These are phyloP conservation scores for Lycia hirtaria DNA, from an alignment of 2,888 invertebrate genomes.

Conservation along the genomic window DNA sequence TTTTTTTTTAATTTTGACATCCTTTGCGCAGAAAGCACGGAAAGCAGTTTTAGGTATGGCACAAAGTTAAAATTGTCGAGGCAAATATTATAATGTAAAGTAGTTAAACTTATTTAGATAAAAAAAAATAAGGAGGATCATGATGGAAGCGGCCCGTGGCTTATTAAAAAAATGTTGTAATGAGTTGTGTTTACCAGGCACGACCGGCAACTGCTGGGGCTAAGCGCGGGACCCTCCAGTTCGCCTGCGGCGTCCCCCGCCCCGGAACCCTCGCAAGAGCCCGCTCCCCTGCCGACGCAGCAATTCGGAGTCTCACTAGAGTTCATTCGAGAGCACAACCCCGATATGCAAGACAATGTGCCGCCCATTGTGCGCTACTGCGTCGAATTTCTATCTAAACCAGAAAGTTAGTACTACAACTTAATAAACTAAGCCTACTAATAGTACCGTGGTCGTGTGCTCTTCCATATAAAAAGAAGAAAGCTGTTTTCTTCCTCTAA, in stretches of 20 bases:
- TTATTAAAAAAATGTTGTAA: not conserved
- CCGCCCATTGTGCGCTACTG: conserved; percentile 97
- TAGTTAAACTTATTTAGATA: no score
- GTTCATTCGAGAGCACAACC: conserved; percentile 95
- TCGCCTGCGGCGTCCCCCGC: not conserved
- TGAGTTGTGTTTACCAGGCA: conserved; percentile 82
- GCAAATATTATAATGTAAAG: no score
- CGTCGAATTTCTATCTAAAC: conserved; percentile 94
- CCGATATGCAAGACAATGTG: conserved; percentile 90
- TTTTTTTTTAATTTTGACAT: no score
- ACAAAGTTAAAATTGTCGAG: no score
- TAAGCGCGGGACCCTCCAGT: no score
- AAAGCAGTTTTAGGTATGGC: no score
- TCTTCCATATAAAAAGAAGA: no score
- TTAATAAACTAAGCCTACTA: not conserved
- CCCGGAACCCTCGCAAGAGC: not conserved
- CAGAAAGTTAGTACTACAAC: conserved; percentile 88
- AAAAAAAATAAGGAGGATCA: no score
- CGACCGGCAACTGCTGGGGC: conserved; percentile 89
- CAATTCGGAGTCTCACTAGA: conserved; percentile 98
- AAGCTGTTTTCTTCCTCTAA: no score
- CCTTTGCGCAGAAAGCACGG: no score
- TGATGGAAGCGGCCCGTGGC: not conserved
- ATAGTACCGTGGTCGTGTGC: no score
- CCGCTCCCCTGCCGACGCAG: conserved; percentile 87